Evolutionary conservation across 2,888 invertebrate genomes (phyloP), one percentile per base, ranked within the genome.

Genomic region (Latrodectus hesperus): DNA sequence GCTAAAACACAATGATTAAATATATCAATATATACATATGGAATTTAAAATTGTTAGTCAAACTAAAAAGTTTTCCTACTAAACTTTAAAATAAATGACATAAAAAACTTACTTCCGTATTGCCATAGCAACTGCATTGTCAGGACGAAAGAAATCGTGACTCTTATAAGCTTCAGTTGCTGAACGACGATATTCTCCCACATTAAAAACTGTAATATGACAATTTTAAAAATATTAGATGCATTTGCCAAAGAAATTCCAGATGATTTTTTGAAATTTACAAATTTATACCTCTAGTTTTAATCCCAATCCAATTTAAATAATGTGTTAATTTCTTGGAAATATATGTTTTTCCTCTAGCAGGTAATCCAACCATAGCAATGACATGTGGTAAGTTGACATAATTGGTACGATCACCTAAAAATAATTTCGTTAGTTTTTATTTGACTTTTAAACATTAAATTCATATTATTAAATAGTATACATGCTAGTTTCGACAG

Each of bases 271-370:
- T 72, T 51, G 9, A 51, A 12, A 49, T 53, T 73, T 8, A n/a
- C 9, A 52, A 53, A 52, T n/a, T 17, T 52, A 51, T 79, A 95
- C 95, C 99, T 93, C 95, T 95, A 2, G 99, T 99, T 91, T 96
- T 96, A 90, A 99, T 98, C 76, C 99, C 99, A 92, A 99, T 99
- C 99, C 99, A 99, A 93, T 99, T 99, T 89, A 99, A 95, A 92
- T 99, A 99, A 82, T 99, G 94, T 78, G 99, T 97, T 79, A 99
- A 93, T 93, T 99, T 99, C 93, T 99, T 99, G 60, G 99, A 97
- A 91, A 99, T 99, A 93, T 99, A 99, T 0, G 99, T 99, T 93
- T 99, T 99, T 83, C 99, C 99, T 11, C 99, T 94, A 5, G 99
- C 99, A 16, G 99, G 99, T 91, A 99, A 93, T 1, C 99, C 99